Conservation (phyloP, 2,888 invertebrate species). For the Zaprionus obscuricornis region DNA sequence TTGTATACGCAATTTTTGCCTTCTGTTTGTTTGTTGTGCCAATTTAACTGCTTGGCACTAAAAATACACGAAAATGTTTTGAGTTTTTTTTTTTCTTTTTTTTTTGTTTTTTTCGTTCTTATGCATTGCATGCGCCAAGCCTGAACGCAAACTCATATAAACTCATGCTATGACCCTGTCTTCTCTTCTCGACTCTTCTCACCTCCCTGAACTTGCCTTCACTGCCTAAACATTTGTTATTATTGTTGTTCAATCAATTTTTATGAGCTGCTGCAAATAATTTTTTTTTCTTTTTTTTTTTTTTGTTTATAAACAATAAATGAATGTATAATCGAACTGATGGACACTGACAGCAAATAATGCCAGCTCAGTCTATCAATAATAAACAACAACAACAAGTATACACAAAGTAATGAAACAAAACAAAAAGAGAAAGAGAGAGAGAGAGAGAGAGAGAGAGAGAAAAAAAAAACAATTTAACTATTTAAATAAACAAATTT, state of each 20-base stretch:
- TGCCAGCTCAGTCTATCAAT: conserved; percentile 35
- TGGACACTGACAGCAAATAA: conserved; percentile 39
- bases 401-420: conserved; percentile 5
- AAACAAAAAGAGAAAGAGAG: conserved; percentile 11
- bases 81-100: conserved; percentile 38
- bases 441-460: not conserved
- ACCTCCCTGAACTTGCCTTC: no score
- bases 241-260: conserved; percentile 45
- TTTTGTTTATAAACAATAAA: conserved; percentile 69
- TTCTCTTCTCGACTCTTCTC: no score
- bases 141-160: no score
- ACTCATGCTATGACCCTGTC: no score
- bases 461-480: conserved; percentile 17
- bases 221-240: no score
- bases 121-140: no score
- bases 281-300: conserved; percentile 3
- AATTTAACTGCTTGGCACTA: conserved; percentile 9
- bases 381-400: conserved; percentile 22
- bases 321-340: conserved; percentile 49
- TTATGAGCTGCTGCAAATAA: conserved; percentile 55
- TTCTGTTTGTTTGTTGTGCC: not conserved
- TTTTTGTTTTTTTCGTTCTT: not conserved
- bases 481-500: conserved; percentile 36
- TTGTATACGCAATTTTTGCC: conserved; percentile 26
- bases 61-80: conserved; percentile 12